A percentile compares a stretch with the other conserved stretches of the same genome.
Evolutionary conservation across 2,888 invertebrate species (phyloP).

Genomic region (Troilus luridus): DNA sequence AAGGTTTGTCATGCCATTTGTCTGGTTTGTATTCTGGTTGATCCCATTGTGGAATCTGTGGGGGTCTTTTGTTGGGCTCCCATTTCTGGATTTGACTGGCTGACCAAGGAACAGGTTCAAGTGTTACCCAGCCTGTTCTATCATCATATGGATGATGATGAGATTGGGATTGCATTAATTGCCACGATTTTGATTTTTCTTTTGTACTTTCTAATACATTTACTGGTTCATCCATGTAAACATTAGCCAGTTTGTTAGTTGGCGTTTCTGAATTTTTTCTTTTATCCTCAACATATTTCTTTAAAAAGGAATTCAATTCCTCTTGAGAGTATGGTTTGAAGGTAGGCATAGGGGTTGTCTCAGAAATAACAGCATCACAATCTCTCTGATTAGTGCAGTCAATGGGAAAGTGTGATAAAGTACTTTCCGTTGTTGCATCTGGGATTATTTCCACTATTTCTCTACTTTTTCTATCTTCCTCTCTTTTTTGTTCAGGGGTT

Average conservation of each 20-base stretch:
- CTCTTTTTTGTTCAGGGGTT: conserved; percentile 48
- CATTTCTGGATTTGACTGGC: conserved; percentile 85
- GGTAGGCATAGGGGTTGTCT: conserved; percentile 68
- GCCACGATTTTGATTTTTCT: conserved; percentile 67
- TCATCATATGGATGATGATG: conserved; percentile 77
- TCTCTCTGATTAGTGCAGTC: conserved; percentile 62
- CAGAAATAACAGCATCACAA: conserved; percentile 57
- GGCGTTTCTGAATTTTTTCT: conserved; percentile 63
- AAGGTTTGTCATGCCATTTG: conserved; percentile 70
- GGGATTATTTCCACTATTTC: conserved; percentile 63
- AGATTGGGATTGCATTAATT: conserved; percentile 66
- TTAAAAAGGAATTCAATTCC: conserved; percentile 66
- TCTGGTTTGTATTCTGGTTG: conserved; percentile 66
- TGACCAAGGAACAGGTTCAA: conserved; percentile 85
- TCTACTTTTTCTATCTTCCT: conserved; percentile 42
- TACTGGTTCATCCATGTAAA: conserved; percentile 65
- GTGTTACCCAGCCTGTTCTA: conserved; percentile 82
- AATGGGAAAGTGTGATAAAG: conserved; percentile 62
- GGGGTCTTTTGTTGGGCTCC: conserved; percentile 77
- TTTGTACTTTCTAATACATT: conserved; percentile 64
- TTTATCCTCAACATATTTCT: conserved; percentile 65
- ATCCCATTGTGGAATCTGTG: conserved; percentile 67
- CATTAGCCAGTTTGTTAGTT: conserved; percentile 66
- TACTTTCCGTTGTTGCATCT: conserved; percentile 63
- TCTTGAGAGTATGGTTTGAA: conserved; percentile 71